Evolutionary conservation across 2,888 invertebrate species (phyloP).

Genomic region (Homarus gammarus): DNA sequence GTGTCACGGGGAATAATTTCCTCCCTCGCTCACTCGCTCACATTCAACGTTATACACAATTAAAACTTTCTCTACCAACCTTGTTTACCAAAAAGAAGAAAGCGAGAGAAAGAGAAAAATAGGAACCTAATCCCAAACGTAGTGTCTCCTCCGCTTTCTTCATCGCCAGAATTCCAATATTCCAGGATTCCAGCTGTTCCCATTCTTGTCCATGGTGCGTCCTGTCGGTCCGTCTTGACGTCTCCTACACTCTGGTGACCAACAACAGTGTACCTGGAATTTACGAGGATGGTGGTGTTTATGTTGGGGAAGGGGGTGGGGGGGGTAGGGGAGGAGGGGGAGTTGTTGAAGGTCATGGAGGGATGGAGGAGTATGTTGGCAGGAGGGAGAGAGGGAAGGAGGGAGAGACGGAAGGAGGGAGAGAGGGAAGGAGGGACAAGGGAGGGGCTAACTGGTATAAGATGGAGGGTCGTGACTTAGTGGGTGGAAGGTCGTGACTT

Average conservation of each 20-base stretch:
- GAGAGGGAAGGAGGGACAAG: neutral
- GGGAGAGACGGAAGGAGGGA: neutral
- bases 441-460: too few species aligned
- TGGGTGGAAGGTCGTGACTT: too few species aligned
- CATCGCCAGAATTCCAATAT: conserved; percentile 28
- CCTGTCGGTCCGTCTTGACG: neutral
- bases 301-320: neutral
- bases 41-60: conserved; percentile 24
- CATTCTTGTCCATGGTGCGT: neutral
- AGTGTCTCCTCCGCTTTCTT: conserved; percentile 5
- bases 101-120: conserved; percentile 24
- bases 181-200: conserved; percentile 31
- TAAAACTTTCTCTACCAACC: conserved; percentile 41
- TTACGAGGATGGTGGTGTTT: neutral
- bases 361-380: neutral
- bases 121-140: conserved; percentile 25
- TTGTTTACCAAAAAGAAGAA: neutral
- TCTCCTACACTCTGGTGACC: neutral
- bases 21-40: neutral
- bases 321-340: neutral
- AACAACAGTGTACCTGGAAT: too few species aligned
- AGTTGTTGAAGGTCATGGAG: neutral
- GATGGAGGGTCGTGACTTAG: too few species aligned
- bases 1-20: too few species aligned
- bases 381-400: neutral